Percentiles rank a stretch among this genome's conserved stretches.
Evolutionary conservation across 2,888 invertebrate genomes (phyloP).

Genomic region (Drosophila nr. perissopoda): DNA sequence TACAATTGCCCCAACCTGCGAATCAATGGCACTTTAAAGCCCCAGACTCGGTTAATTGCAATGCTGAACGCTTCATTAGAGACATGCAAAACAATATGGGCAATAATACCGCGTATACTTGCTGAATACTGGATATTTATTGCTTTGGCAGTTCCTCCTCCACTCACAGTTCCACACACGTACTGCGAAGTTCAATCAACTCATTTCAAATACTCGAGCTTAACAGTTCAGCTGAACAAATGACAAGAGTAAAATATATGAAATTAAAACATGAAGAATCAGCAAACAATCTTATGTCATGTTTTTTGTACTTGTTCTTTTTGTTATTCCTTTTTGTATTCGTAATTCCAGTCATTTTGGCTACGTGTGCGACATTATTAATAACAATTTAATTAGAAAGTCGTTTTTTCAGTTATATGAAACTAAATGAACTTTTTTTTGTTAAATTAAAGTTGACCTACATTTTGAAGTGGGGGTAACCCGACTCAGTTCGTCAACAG

Average conservation of each 20-base stretch:
- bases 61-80: conserved; percentile 70
- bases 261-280: conserved; percentile 24
- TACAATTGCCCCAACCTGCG: conserved; percentile 8
- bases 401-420: not conserved
- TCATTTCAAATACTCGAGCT: conserved; percentile 40
- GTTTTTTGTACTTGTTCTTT: not conserved
- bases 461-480: conserved; percentile 9
- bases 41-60: conserved; percentile 47
- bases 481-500: conserved; percentile 5
- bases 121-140: conserved; percentile 8
- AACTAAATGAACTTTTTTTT: conserved; percentile 2
- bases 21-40: conserved; percentile 40
- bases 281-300: conserved; percentile 33
- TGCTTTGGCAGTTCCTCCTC: conserved; percentile 24
- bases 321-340: conserved; percentile 20
- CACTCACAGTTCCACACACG: conserved; percentile 44
- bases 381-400: conserved; percentile 50
- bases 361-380: conserved; percentile 38
- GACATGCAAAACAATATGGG: conserved; percentile 66
- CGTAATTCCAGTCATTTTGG: conserved; percentile 37
- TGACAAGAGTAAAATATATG: conserved; percentile 28
- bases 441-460: conserved; percentile 36
- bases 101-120: conserved; percentile 43
- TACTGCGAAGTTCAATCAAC: conserved; percentile 69
- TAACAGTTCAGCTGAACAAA: conserved; percentile 57